Conservation (phyloP, 2,888 invertebrate species). For the Sinelater perroti region DNA sequence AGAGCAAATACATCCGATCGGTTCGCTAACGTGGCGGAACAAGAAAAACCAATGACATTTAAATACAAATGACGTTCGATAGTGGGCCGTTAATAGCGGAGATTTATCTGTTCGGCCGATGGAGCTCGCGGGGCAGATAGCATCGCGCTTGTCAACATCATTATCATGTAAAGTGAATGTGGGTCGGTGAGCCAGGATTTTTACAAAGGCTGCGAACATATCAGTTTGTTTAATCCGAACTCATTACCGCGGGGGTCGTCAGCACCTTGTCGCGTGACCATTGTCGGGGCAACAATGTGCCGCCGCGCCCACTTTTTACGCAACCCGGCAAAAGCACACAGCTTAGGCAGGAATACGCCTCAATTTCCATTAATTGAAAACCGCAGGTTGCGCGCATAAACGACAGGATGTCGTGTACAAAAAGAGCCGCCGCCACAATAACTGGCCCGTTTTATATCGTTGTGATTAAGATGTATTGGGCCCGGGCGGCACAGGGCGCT, state of each 20-base stretch:
- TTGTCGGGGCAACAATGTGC: conserved; percentile 32
- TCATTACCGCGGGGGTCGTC: conserved; percentile 39
- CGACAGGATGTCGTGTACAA: conserved; percentile 42
- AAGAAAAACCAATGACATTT: conserved; percentile 7
- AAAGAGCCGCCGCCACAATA: conserved; percentile 32
- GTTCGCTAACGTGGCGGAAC: too few relatives aligned
- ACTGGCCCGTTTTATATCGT: conserved; percentile 23
- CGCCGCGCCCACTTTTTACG: conserved; percentile 35
- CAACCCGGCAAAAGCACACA: conserved; percentile 34
- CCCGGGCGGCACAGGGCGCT: conserved; percentile 12
- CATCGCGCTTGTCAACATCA: conserved; percentile 38
- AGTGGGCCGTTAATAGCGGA: conserved; percentile 31
- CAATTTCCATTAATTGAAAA: conserved; percentile 42
- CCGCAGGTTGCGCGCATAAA: conserved; percentile 41
- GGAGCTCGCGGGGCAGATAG: conserved; percentile 32
- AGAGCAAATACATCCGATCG: too few relatives aligned
- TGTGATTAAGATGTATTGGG: conserved; percentile 40
- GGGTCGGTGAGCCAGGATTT: conserved; percentile 38
- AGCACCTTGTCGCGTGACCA: conserved; percentile 39
- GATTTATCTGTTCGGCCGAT: conserved; percentile 33
- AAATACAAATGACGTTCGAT: conserved; percentile 26
- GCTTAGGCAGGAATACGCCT: conserved; percentile 23
- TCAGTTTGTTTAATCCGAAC: conserved; percentile 39
- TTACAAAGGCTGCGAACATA: conserved; percentile 37
- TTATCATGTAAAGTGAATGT: conserved; percentile 40